Evolutionary conservation across 2,888 invertebrate species (phyloP).

Genomic region (Noctua comes): DNA sequence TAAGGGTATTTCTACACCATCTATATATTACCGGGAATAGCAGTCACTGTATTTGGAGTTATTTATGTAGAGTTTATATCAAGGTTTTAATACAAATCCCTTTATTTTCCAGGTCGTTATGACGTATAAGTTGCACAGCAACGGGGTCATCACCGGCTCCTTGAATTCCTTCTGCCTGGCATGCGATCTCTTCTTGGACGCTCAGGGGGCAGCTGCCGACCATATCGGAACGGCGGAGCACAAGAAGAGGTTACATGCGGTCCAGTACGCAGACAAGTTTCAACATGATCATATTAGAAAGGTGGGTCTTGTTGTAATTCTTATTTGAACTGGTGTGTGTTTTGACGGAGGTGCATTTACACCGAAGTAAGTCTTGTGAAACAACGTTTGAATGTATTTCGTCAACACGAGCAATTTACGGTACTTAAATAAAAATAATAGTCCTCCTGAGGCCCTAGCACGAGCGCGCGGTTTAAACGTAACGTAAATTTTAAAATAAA

Average conservation of each 20-base stretch:
- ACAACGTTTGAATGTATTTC: neutral
- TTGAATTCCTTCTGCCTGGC: slow-evolving; percentile 74
- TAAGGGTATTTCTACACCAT: too few species aligned
- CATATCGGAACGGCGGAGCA: slow-evolving; percentile 65
- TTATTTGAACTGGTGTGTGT: neutral
- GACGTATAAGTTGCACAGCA: slow-evolving; percentile 63
- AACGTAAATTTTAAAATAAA: too few species aligned
- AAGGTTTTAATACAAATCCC: neutral
- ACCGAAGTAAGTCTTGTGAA: neutral
- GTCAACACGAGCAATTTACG: neutral
- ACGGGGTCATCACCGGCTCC: slow-evolving; percentile 71
- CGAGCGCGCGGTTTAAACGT: too few species aligned
- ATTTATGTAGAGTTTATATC: neutral
- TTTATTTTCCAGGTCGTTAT: slow-evolving; percentile 36
- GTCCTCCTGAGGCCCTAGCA: neutral
- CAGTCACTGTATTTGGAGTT: neutral
- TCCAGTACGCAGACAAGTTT: slow-evolving; percentile 70
- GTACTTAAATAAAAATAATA: neutral
- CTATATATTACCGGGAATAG: neutral
- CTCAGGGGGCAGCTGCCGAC: slow-evolving; percentile 53
- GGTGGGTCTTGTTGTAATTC: slow-evolving; percentile 51
- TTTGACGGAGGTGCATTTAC: neutral
- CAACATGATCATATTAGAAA: slow-evolving; percentile 73
- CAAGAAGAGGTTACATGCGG: slow-evolving; percentile 57
- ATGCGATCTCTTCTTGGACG: slow-evolving; percentile 70